These are phyloP conservation scores for Caenorhabditis wallacei DNA, from an alignment of 2,888 invertebrate species.

Conservation along the genomic window DNA sequence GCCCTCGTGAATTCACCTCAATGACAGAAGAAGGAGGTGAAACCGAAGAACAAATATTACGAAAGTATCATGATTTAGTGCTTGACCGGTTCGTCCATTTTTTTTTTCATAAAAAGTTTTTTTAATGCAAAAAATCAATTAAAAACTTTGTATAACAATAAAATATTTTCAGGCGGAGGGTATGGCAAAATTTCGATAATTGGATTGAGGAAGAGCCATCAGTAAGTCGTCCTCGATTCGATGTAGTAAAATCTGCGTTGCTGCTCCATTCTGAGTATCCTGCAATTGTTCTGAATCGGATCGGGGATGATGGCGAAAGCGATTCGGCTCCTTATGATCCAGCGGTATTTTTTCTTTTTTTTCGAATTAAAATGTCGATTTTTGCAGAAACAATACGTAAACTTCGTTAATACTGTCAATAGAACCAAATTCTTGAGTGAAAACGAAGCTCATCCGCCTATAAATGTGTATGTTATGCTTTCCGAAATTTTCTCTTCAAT, in stretches of 20 bases:
- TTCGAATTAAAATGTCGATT: no score
- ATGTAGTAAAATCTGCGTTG: constrained; percentile 10
- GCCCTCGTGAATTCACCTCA: constrained; percentile 4
- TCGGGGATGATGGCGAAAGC: background rate
- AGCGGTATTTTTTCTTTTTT: no score
- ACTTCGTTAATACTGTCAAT: background rate
- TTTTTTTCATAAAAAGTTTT: no score
- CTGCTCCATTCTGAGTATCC: constrained; percentile 16
- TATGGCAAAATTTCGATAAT: constrained; percentile 18
- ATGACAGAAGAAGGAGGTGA: constrained; percentile 21
- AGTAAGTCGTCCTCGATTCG: background rate
- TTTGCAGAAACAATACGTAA: constrained; percentile 18
- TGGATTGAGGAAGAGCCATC: constrained; percentile 24
- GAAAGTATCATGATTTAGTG: background rate
- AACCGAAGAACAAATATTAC: background rate
- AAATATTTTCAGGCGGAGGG: background rate
- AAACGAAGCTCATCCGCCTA: background rate
- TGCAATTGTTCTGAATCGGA: background rate
- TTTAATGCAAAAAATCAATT: no score
- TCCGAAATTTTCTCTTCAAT: constrained; percentile 3
- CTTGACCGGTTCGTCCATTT: background rate
- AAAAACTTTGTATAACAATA: no score
- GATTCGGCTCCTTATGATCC: no score
- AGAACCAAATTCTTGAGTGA: background rate
- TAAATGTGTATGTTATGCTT: constrained; percentile 22